phyloP scores from a whole-genome alignment of 2,888 invertebrate genomes.

The Cantharis rufa region DNA sequence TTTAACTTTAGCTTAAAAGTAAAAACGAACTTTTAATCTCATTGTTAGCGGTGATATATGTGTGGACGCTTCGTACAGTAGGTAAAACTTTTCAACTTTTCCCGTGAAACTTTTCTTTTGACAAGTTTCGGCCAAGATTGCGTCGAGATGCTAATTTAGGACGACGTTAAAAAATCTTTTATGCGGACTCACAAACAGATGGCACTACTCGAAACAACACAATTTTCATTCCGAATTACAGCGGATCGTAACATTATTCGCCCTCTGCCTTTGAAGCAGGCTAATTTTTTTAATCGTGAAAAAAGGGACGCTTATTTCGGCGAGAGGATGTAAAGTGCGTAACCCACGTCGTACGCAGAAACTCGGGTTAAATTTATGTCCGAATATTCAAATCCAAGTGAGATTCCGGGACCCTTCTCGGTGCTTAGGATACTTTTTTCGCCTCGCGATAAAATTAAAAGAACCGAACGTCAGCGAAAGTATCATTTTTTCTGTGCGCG shows the following conservation, averaged over 20 bases:
- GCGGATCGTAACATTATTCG: not conserved
- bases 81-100: not conserved
- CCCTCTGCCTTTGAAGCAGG: not conserved
- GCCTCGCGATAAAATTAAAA: not conserved
- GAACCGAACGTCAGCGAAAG: not conserved
- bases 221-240: not conserved
- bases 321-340: not conserved
- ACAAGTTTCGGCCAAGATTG: not conserved
- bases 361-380: not conserved
- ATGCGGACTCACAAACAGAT: not conserved
- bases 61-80: not conserved
- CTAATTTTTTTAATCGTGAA: not conserved
- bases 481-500: not conserved
- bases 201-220: not conserved
- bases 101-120: not conserved
- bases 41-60: not conserved
- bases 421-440: not conserved
- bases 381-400: not conserved
- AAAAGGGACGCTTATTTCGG: not conserved
- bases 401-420: not conserved
- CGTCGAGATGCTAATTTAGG: not conserved
- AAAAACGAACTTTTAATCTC: not conserved
- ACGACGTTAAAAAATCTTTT: not conserved
- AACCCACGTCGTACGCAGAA: not conserved
- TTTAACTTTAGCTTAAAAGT: not conserved